Percentiles rank a stretch among this genome's conserved stretches.
Conservation (phyloP, 1,140 invertebrate genomes). For the Cydia splendana region DNA sequence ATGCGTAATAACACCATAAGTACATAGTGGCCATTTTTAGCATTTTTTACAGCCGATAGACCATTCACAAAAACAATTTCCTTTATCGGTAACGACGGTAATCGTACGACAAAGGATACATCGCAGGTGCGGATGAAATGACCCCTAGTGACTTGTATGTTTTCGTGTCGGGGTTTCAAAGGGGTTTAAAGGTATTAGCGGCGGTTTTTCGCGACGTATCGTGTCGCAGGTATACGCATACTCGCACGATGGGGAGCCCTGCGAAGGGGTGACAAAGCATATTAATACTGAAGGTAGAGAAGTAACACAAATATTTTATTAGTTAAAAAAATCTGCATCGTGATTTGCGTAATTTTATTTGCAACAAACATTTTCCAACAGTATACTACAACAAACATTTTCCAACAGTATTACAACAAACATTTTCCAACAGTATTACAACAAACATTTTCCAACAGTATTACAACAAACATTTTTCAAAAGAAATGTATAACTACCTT, state of each 20-base stretch:
- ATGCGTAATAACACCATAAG: too few relatives aligned
- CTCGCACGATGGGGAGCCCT: not conserved
- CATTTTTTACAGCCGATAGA: not conserved
- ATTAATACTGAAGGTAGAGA: not conserved
- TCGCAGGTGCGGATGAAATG: not conserved
- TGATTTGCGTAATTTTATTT: too few relatives aligned
- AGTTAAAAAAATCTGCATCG: too few relatives aligned
- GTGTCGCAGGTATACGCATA: not conserved
- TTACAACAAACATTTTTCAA: too few relatives aligned
- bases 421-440: too few relatives aligned
- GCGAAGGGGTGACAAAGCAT: not conserved
- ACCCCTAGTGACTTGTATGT: slow-evolving; percentile 10
- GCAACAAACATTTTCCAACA: too few relatives aligned
- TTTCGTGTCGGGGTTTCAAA: slow-evolving; percentile 4
- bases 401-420: too few relatives aligned
- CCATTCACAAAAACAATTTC: not conserved
- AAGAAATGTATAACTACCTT: too few relatives aligned
- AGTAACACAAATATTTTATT: not conserved
- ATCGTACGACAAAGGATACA: not conserved
- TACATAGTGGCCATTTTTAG: too few relatives aligned
- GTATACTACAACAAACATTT: too few relatives aligned
- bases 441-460: too few relatives aligned
- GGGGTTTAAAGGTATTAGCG: not conserved
- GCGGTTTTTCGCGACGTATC: not conserved
- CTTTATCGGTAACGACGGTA: not conserved